These are phyloP conservation scores for Threskiornis aethiopicus DNA, from an alignment of 2,797 vertebrate species.

Conservation along the genomic window DNA sequence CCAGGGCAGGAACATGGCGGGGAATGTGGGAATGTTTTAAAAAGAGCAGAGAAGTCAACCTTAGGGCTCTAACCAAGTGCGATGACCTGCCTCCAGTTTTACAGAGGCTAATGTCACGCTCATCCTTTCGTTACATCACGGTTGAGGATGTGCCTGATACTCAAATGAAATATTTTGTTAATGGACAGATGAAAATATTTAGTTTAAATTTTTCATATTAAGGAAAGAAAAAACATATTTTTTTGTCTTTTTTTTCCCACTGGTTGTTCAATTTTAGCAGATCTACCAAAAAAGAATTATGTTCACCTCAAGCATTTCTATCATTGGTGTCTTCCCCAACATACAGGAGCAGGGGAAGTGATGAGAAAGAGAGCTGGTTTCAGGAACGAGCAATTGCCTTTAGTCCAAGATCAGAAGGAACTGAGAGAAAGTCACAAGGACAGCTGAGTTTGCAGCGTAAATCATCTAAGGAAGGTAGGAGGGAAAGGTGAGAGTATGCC, in stretches of 20 bases:
- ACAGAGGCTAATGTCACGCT: not conserved
- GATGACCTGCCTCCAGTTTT: not conserved
- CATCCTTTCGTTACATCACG: not conserved
- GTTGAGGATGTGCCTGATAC: not conserved
- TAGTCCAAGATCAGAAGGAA: not conserved
- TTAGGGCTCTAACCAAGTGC: not conserved
- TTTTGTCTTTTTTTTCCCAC: not conserved
- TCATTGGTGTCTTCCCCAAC: not conserved
- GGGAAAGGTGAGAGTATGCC: not conserved
- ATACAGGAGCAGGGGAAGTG: not conserved
- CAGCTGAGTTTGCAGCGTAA: not conserved
- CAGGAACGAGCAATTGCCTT: not conserved
- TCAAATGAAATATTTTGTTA: not conserved
- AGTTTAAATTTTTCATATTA: not conserved
- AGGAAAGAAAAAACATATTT: not conserved
- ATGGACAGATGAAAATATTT: not conserved
- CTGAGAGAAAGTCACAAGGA: not conserved
- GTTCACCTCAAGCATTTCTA: not conserved
- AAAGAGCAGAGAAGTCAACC: not conserved
- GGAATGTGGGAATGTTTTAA: not conserved
- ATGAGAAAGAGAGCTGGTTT: not conserved
- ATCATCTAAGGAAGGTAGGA: not conserved
- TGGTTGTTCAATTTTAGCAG: not conserved
- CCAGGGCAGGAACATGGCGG: not conserved
- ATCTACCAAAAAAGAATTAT: not conserved